Percentiles rank a stretch among this genome's conserved stretches.
Evolutionary conservation across 1,140 invertebrate genomes (phyloP).

Genomic region (Bombus impatiens): DNA sequence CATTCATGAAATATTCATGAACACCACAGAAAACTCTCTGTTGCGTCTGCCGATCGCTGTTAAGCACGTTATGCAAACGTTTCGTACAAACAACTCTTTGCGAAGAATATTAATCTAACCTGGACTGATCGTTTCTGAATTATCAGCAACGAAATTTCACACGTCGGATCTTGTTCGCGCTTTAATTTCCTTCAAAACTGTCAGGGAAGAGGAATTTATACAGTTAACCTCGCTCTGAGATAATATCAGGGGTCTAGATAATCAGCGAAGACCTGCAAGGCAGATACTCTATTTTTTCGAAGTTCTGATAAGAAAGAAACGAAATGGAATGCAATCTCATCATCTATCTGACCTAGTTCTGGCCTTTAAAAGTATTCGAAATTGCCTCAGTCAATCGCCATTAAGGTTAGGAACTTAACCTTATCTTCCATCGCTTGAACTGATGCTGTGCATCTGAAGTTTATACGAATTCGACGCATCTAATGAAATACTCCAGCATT

Average conservation of each 20-base stretch:
- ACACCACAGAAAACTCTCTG: not conserved
- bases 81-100: not conserved
- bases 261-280: too few relatives aligned
- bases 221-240: not conserved
- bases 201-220: not conserved
- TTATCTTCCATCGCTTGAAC: too few relatives aligned
- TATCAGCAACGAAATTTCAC: not conserved
- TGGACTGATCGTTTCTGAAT: not conserved
- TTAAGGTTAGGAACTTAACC: too few relatives aligned
- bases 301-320: not conserved
- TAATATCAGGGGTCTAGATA: too few relatives aligned
- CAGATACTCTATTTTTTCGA: not conserved
- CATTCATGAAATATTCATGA: conserved; percentile 38
- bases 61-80: not conserved
- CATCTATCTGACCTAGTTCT: not conserved
- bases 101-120: not conserved
- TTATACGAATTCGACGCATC: too few relatives aligned
- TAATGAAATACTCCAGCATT: not conserved
- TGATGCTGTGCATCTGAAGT: too few relatives aligned
- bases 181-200: not conserved
- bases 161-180: not conserved
- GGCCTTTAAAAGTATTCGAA: not conserved
- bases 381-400: not conserved
- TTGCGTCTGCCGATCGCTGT: not conserved
- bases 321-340: not conserved